phyloP scores from a whole-genome alignment of 2,888 invertebrate species.

The Adelphocoris suturalis region DNA sequence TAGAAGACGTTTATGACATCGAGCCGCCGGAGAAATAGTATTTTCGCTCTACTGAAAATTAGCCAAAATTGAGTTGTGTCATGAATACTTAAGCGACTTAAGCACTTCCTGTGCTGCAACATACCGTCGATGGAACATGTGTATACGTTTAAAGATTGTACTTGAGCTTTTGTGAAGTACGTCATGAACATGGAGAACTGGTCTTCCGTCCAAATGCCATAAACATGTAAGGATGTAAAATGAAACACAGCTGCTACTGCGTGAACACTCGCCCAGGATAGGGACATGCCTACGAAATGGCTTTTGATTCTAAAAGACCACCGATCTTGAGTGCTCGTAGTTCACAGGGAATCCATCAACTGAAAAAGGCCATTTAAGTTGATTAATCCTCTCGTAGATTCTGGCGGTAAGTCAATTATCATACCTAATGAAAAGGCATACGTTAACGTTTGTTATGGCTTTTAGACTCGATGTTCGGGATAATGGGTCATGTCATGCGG shows the following conservation, averaged over 20 bases:
- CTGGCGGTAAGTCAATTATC: background rate
- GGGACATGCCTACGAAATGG: background rate
- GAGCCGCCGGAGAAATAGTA: too few relatives aligned
- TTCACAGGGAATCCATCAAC: background rate
- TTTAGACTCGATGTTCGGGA: background rate
- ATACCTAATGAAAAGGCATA: background rate
- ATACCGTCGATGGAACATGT: conserved; percentile 3
- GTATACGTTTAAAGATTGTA: conserved; percentile 2
- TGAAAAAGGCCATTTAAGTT: background rate
- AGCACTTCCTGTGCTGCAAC: too few relatives aligned
- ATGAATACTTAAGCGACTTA: too few relatives aligned
- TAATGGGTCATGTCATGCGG: background rate
- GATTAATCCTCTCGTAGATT: background rate
- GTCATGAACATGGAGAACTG: conserved; percentile 3
- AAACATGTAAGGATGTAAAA: background rate
- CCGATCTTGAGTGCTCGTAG: background rate
- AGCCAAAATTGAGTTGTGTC: too few relatives aligned
- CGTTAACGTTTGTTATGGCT: background rate
- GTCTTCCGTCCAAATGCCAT: conserved; percentile 3
- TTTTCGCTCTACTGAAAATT: too few relatives aligned
- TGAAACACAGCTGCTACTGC: background rate
- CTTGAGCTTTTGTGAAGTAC: background rate
- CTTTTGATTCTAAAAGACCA: background rate
- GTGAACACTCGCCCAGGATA: background rate
- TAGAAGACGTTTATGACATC: too few relatives aligned